phyloP scores from a whole-genome alignment of 1,140 invertebrate species.

The Anadara kagoshimensis region DNA sequence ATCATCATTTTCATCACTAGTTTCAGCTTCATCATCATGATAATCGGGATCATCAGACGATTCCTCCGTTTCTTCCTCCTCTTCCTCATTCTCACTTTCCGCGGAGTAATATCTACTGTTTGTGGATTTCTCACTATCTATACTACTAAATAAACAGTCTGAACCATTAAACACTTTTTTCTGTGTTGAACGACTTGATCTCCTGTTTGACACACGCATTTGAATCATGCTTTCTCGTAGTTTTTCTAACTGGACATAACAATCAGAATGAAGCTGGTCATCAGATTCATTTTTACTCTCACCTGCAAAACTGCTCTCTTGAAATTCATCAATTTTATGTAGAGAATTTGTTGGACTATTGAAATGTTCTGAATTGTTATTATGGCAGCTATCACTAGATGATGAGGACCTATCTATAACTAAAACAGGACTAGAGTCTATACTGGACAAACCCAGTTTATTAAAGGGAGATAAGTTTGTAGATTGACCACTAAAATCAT shows the following conservation, averaged over 20 bases:
- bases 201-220: constrained; percentile 26
- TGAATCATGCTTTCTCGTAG: constrained; percentile 34
- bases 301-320: background rate
- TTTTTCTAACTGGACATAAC: constrained; percentile 40
- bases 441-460: constrained; percentile 17
- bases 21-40: constrained; percentile 6
- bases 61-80: background rate
- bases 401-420: background rate
- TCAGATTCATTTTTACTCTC: background rate
- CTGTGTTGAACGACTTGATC: background rate
- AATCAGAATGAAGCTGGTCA: constrained; percentile 17
- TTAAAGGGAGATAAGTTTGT: background rate
- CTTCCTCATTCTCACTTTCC: background rate
- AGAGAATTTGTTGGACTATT: background rate
- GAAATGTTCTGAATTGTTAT: background rate
- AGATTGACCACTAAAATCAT: too few species aligned
- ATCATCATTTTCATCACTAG: constrained; percentile 33
- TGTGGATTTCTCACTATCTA: constrained; percentile 9
- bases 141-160: constrained; percentile 43
- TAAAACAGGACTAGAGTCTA: constrained; percentile 5
- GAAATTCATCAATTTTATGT: background rate
- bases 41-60: constrained; percentile 12
- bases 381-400: background rate
- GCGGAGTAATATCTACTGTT: background rate
- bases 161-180: constrained; percentile 29